A percentile compares a stretch with the other conserved stretches of the same genome.
These are phyloP conservation scores for Hydrozoanthus gracilis DNA, from an alignment of 92 coral and sea anemone genomes.

Conservation along the genomic window DNA sequence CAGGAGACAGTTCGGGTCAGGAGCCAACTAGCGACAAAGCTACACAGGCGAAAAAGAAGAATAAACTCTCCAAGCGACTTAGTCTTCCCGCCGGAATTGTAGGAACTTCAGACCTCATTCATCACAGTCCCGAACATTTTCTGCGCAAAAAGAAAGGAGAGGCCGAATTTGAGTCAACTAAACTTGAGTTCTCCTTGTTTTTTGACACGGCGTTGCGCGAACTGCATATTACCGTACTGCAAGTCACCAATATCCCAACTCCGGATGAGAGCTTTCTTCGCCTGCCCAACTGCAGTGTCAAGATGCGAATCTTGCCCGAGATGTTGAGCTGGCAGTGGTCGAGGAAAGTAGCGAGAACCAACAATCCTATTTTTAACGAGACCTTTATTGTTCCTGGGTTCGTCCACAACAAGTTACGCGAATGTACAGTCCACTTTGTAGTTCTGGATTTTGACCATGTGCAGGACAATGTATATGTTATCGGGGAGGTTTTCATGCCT, in stretches of 20 bases:
- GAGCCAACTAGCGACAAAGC: constrained; percentile 36
- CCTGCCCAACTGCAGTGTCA: constrained; percentile 91
- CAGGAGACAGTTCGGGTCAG: constrained; percentile 28
- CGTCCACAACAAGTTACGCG: constrained; percentile 93
- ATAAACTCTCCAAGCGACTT: constrained; percentile 64
- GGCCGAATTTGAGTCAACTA: constrained; percentile 54
- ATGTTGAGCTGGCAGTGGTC: constrained; percentile 92
- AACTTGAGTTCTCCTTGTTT: constrained; percentile 82
- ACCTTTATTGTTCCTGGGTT: constrained; percentile 95
- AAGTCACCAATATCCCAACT: constrained; percentile 78
- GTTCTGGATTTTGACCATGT: constrained; percentile 94
- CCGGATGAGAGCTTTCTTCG: constrained; percentile 85
- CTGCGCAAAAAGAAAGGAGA: constrained; percentile 51
- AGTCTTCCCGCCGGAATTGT: constrained; percentile 70
- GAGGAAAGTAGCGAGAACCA: constrained; percentile 82
- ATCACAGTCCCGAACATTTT: constrained; percentile 74
- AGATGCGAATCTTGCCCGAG: constrained; percentile 92
- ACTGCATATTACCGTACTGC: constrained; percentile 88
- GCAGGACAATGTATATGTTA: constrained; percentile 88
- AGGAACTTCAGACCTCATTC: constrained; percentile 60
- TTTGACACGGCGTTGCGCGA: constrained; percentile 93
- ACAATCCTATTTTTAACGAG: constrained; percentile 86
- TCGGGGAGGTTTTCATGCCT: constrained; percentile 93
- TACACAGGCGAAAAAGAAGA: constrained; percentile 44
- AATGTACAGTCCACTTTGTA: constrained; percentile 89